Base-by-base conservation (phyloP, 2,797 vertebrate genomes). In the Mus minutoides region DNA sequence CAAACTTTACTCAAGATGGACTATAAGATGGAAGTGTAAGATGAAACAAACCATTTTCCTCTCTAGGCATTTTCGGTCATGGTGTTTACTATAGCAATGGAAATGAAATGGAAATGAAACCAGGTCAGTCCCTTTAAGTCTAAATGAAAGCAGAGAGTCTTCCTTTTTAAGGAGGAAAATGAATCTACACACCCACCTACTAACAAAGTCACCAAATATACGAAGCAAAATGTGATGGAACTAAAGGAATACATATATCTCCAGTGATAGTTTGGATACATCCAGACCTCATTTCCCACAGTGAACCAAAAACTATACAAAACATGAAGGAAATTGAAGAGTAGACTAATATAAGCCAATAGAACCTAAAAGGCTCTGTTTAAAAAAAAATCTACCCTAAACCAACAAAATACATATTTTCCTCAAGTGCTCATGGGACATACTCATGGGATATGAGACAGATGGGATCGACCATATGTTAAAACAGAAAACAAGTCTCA, bases 401-500 rank as follows among this genome's bases (percentile, higher is more conserved):
- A 54, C 26, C 75, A 94, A 21, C 52, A 77, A 76, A 84, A 85
- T 1, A 22, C n/a, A 78, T 40, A n/a, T 82, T 94, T 94, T 91
- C 80, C 60, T 85, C 24, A 54, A 79, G 37, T 71, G 10, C 10
- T 52, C 29, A 12, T 46, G 49, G 4, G 49, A 56, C 19, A 11
- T 80, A 82, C 40, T 90, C 52, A 34, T 19, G 31, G 88, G 49
- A 37, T 29, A 29, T 58, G 40, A 85, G 40, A 69, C 82, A 91
- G 85, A 94, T 76, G 91, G 88, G 21, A 67, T 31, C 54, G 13
- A 86, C 22, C 79, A 84, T 75, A 90, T 78, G 62, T 71, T 90
- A 84, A 67, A 88, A 62, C 29, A 93, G 67, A 95, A 93, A 94
- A 90, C 34, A 92, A 96, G 8, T 67, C 37, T 86, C 58, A 88